Conservation (phyloP, 2,113 vertebrate genomes). For the Tachysurus vachellii region DNA sequence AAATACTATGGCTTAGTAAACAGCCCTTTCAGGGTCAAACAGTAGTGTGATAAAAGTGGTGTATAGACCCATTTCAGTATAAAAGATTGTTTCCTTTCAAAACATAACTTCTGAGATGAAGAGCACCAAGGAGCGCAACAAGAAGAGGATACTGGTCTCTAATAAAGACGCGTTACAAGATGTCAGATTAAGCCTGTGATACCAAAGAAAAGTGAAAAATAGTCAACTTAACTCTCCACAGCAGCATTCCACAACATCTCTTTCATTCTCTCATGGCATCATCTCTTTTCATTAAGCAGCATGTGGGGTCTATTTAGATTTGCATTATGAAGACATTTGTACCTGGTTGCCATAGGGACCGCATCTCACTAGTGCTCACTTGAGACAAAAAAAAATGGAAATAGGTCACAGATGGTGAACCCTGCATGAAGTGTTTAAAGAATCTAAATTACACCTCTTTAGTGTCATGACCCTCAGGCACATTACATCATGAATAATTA, state of each 20-base stretch:
- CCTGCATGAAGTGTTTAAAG: slow-evolving; percentile 62
- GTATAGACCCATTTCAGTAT: neutral
- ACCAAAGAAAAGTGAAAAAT: neutral
- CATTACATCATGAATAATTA: slow-evolving; percentile 71
- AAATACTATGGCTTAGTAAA: neutral
- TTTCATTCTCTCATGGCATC: neutral
- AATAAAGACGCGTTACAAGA: neutral
- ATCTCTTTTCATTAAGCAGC: slow-evolving; percentile 4
- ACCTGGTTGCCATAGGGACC: slow-evolving; percentile 45
- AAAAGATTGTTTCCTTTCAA: neutral
- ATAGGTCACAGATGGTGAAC: slow-evolving; percentile 61
- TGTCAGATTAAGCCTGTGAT: neutral
- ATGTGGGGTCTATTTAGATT: slow-evolving; percentile 29
- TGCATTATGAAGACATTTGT: slow-evolving; percentile 33
- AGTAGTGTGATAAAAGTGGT: neutral
- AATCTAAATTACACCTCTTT: slow-evolving; percentile 63
- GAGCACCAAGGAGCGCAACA: neutral
- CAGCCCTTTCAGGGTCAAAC: neutral
- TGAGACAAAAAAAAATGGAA: slow-evolving; percentile 41
- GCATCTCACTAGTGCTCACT: neutral
- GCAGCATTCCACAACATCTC: neutral
- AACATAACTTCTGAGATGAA: neutral
- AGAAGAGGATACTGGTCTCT: neutral
- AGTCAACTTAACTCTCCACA: neutral
- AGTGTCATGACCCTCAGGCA: slow-evolving; percentile 59